Conservation (phyloP, 2,888 invertebrate species). For the Phaedon cochleariae region DNA sequence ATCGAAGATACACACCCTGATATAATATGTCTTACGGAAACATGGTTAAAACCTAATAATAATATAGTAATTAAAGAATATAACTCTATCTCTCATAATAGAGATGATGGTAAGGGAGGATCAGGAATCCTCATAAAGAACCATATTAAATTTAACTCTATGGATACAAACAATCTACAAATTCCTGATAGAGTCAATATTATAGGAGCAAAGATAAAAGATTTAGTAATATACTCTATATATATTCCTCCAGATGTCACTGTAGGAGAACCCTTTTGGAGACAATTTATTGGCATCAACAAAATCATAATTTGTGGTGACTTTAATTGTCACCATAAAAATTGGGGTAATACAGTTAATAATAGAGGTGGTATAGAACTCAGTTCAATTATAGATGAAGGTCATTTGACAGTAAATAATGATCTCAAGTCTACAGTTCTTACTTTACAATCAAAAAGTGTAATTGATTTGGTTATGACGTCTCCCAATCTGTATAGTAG, state of each 20-base stretch:
- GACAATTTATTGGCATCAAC: not conserved
- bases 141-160: not conserved
- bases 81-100: not conserved
- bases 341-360: not conserved
- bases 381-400: not conserved
- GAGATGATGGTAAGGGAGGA: slow-evolving; percentile 7
- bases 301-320: not conserved
- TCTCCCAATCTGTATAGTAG: no score
- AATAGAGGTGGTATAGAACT: not conserved
- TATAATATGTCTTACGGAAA: not conserved
- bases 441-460: not conserved
- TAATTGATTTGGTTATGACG: no score
- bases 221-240: not conserved
- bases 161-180: not conserved
- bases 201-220: not conserved
- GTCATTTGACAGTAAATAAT: not conserved
- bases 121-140: slow-evolving; percentile 1
- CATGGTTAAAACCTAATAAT: not conserved
- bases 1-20: no score
- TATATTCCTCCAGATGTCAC: no score
- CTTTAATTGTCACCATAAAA: slow-evolving; percentile 6
- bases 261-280: not conserved
- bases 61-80: not conserved
- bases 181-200: not conserved
- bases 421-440: not conserved